Percentiles rank a stretch among this genome's conserved stretches.
Conservation (phyloP, 1,140 invertebrate species). For the Caenorhabditis latens region DNA sequence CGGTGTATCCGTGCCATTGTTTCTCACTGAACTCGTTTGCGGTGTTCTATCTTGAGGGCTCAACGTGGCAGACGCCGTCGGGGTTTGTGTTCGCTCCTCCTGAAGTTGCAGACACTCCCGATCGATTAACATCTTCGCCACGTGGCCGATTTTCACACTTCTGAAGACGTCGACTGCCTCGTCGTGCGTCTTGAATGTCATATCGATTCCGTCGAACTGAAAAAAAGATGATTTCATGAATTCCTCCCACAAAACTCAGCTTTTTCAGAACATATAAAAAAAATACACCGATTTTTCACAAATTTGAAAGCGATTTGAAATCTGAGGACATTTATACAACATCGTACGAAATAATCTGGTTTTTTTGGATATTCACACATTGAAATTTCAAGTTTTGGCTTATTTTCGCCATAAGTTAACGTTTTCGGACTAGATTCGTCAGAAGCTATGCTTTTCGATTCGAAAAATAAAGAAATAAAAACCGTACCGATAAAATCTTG, state of each 20-base stretch:
- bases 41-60: constrained; percentile 1
- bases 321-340: too few relatives aligned
- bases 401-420: too few relatives aligned
- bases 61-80: neutral
- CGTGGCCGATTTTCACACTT: constrained; percentile 9
- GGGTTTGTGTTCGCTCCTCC: constrained; percentile 6
- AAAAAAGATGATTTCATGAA: constrained; percentile 47
- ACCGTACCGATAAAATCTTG: constrained; percentile 66
- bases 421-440: too few relatives aligned
- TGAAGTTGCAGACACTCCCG: constrained; percentile 24
- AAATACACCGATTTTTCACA: too few relatives aligned
- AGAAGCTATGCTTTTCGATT: too few relatives aligned
- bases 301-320: too few relatives aligned
- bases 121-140: constrained; percentile 46
- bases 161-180: constrained; percentile 71
- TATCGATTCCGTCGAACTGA: constrained; percentile 67
- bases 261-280: too few relatives aligned
- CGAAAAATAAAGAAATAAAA: neutral
- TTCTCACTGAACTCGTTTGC: neutral
- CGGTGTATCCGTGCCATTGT: neutral
- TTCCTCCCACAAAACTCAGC: too few relatives aligned
- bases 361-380: too few relatives aligned
- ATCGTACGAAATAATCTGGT: too few relatives aligned
- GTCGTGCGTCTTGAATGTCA: constrained; percentile 66
- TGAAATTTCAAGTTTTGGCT: too few relatives aligned